Base-by-base conservation (phyloP, 1,140 invertebrate species). In the Parapsyche elsis region DNA sequence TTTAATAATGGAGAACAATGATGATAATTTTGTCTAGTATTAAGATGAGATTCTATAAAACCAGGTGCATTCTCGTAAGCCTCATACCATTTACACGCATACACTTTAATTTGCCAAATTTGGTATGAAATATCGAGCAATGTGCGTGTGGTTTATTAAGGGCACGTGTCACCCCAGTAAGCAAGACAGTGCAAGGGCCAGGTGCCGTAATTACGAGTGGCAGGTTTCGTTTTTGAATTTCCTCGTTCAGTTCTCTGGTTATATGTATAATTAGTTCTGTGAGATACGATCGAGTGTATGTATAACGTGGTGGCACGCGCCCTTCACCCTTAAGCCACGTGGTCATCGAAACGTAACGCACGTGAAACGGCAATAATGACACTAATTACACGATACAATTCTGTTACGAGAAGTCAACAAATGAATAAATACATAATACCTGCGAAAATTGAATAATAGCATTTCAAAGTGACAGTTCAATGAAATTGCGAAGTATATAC, bases 131-230 rank as follows among this genome's bases (percentile, higher is more conserved):
- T 7, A 38, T 38, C 30, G 30, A 7, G 30, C 30, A 38, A 38
- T 38, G 30, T 38, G 30, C 30, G 30, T 38, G 30, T 38, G 7
- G 30, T 38, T 57, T 57, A 21, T 57, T 57, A 57, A 44, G 71
- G 38, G 19, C 38, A 23, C 38, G 70, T 38, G 24, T 30, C 23
- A 71, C n/a, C n/a, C 45, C 26, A 74, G 44, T 74, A 46, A 19
- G 45, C 45, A 44, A 38, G 30, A 38, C 30, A 38, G 30, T 38
- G 30, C 30, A 16, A 30, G 71, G 0, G 46, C 71, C 71, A 74
- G 71, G 71, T 74, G 71, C 71, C 5, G 45, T 74, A 74, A 74
- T 74, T 74, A 74, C 71, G 0, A 12, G 14, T 30, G 71, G 45
- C 71, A 74, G 71, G 71, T 74, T 74, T 49, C 23, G 19, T 38